Conservation (phyloP, 2,113 vertebrate species). For the Cephalopterus ornatus region DNA sequence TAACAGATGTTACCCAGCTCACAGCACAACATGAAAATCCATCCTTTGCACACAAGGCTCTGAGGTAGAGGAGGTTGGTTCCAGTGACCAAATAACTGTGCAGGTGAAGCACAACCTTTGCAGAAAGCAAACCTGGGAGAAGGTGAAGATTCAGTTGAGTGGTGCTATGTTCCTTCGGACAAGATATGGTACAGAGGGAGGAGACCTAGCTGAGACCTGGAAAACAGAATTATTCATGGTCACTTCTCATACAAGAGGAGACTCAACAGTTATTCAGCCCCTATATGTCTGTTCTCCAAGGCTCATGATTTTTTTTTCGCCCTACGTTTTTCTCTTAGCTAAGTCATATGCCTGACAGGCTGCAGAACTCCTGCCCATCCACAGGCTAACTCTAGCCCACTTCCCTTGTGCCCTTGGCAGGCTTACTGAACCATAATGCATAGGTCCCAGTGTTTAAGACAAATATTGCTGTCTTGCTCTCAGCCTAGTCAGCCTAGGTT, state of each 20-base stretch:
- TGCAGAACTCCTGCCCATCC: neutral
- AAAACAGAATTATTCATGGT: neutral
- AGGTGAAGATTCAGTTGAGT: neutral
- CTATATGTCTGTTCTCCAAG: neutral
- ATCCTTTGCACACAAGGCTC: neutral
- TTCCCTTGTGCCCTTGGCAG: neutral
- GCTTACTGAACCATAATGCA: neutral
- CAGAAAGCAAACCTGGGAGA: neutral
- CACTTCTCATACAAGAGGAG: neutral
- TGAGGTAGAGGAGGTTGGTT: neutral
- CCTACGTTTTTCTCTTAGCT: neutral
- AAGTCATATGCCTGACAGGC: neutral
- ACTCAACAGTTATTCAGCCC: neutral
- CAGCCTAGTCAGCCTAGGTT: neutral
- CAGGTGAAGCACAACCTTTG: neutral
- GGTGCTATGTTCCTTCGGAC: neutral
- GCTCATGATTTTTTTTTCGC: neutral
- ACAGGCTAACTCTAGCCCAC: neutral
- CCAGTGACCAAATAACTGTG: neutral
- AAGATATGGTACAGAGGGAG: neutral
- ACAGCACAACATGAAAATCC: neutral
- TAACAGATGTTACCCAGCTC: neutral
- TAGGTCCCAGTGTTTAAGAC: neutral
- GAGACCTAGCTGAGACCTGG: neutral
- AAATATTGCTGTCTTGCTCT: neutral